Conservation (phyloP, 2,888 invertebrate genomes). For the Tridacna crocea region DNA sequence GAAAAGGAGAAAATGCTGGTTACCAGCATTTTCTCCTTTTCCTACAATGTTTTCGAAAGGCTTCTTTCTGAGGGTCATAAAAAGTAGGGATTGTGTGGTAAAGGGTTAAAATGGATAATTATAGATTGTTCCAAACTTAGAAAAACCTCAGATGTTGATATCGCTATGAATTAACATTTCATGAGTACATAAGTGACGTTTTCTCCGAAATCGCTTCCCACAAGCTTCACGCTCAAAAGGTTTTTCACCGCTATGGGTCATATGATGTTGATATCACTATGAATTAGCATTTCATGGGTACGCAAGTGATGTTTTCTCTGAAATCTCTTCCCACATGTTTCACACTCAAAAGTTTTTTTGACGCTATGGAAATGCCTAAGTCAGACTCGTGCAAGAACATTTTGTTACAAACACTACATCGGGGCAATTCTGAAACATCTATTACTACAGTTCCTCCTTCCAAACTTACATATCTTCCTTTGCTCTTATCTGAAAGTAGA, state of each 20-base stretch:
- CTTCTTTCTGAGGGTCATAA: too few species aligned
- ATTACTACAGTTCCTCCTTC: not conserved
- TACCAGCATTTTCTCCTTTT: too few species aligned
- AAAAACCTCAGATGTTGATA: too few species aligned
- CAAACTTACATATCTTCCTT: not conserved
- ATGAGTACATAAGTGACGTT: not conserved
- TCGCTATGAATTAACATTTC: not conserved
- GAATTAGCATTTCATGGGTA: not conserved
- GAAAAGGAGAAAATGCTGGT: too few species aligned
- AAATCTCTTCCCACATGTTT: conserved; percentile 9
- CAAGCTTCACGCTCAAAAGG: conserved; percentile 10
- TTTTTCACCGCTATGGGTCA: conserved; percentile 15
- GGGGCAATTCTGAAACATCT: not conserved
- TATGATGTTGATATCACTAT: too few species aligned
- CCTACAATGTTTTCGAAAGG: too few species aligned
- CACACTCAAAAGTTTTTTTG: conserved; percentile 13
- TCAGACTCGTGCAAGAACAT: not conserved
- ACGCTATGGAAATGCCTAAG: conserved; percentile 17
- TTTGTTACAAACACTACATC: not conserved
- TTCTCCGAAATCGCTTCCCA: conserved; percentile 11
- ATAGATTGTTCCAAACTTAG: too few species aligned
- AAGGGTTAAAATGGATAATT: too few species aligned
- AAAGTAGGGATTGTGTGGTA: too few species aligned
- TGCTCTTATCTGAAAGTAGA: not conserved
- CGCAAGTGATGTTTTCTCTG: not conserved